Base-by-base conservation (phyloP, 1,140 invertebrate genomes). In the Drosophila kepulauana region DNA sequence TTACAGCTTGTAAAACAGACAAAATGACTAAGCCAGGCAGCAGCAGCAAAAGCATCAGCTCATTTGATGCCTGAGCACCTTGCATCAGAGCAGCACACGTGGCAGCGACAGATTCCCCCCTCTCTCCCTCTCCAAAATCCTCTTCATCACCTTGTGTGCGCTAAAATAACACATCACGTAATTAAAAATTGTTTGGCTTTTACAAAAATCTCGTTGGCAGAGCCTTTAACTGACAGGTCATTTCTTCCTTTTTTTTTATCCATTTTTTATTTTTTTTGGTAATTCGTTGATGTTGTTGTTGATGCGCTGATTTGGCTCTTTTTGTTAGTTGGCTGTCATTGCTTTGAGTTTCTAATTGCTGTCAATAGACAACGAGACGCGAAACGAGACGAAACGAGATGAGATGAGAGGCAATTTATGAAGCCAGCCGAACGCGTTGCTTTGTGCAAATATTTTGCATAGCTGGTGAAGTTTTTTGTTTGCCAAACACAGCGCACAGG, bases 311-410 rank as follows among this genome's bases (percentile, higher is more conserved):
- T 75, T 75, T 75, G 51, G 73, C 58, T 71, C 58, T 67, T 64
- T 67, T 76, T 80, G 57, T 69, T 77, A 59, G 70, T 79, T 73
- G 74, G 59, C 65, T 75, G 73, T 75, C 81, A 87, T 76, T 79
- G 82, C 82, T 87, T 87, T 88, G 84, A 87, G 77, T 84, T 88
- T 88, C 84, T 87, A 87, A 87, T 87, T 87, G 84, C 84, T 87
- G 84, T 87, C 84, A 87, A 87, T 33, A 76, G 67, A 70, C 49
- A 62, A 16, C 28, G 10, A 30, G 15, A 15, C 15, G 45, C 28
- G 13, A 20, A 11, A 13, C 10, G 25, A 46, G 41, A 45, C 2
- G 15, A 33, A 3, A 35, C 10, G 15, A 8, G 28, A 7, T 6
- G 43, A 35, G 28, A 49, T 6, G 15, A 45, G 45, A 57, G 75